Evolutionary conservation across 1,140 invertebrate species (phyloP), one percentile per base, ranked within the genome.

Genomic region (Rhyzopertha dominica): DNA sequence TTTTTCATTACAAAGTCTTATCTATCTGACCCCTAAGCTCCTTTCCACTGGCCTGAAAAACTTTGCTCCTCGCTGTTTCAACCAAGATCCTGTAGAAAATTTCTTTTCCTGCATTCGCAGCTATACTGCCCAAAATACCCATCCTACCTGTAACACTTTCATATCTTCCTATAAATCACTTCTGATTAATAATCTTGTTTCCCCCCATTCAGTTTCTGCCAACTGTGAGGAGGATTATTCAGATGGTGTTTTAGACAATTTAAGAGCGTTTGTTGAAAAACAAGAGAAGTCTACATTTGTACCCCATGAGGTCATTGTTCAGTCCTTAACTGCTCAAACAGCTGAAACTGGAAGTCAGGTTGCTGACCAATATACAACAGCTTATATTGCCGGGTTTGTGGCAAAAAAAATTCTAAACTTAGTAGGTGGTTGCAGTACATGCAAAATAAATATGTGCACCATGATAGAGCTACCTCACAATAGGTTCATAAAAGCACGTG

Each of bases 171-270:
- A 9, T 14, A 49, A 45, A 40, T 26, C 43, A 3, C 19, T 46
- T 7, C 2, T 51, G 1, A 8, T 51, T 4, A 51, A 47, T 35
- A 46, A 46, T 41, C 24, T 46, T 34, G 14, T 36, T n/a, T 38
- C 13, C 3, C n/a, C 36, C 22, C 36, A 40, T 32, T 51, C 36
- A 22, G n/a, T n/a, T n/a, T n/a, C n/a, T n/a, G n/a, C 37, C 9
- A 46, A 51, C 28, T 51, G 48, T 40, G 48, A 51, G 25, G 14
- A 22, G 10, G 48, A 51, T 35, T 26, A 46, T 22, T 34, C 48
- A 9, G 13, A 14, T n/a, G 43, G 43, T 20, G 9, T 38, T 20
- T 13, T 46, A 12, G 28, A 18, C 23, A 29, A 41, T 28, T 34
- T 47, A 18, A 35, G 43, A 43, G 13, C 7, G 31, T 42, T 48